These are phyloP conservation scores for Centrocercus urophasianus DNA, from an alignment of 2,113 vertebrate species.

Conservation along the genomic window DNA sequence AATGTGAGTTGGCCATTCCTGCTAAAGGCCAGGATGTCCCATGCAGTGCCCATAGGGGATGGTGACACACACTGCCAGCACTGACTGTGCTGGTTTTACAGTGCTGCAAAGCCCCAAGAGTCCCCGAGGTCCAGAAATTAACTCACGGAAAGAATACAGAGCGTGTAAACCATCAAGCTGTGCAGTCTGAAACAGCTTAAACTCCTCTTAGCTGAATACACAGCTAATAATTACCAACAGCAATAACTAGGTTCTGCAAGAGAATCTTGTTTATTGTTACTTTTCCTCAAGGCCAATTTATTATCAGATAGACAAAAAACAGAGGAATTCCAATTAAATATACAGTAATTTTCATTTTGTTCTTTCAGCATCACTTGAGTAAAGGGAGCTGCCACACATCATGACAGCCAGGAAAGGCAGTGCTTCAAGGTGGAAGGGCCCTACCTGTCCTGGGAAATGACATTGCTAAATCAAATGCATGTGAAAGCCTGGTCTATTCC, in stretches of 20 bases:
- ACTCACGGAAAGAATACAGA: too few relatives aligned
- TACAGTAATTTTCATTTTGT: background rate
- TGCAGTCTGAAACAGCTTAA: background rate
- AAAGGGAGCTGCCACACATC: background rate
- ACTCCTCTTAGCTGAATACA: background rate
- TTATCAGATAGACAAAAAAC: background rate
- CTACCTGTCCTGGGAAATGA: background rate
- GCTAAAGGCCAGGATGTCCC: too few relatives aligned
- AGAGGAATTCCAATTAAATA: slow-evolving; percentile 26
- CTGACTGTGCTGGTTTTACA: fast-evolving
- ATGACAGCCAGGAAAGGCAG: background rate
- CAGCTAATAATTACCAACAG: background rate
- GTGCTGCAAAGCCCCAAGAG: background rate
- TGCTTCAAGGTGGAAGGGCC: background rate
- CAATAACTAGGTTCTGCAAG: background rate
- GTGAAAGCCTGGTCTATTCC: background rate
- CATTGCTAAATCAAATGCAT: background rate
- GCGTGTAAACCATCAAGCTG: background rate
- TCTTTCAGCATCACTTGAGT: background rate
- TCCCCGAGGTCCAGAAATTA: background rate
- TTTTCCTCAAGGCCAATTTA: background rate
- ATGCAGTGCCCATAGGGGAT: fast-evolving
- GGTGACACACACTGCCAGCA: fast-evolving
- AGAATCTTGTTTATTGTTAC: background rate
- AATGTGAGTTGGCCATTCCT: fast-evolving